Conservation (phyloP, 2,888 invertebrate species). For the Ypsolopha scabrella region DNA sequence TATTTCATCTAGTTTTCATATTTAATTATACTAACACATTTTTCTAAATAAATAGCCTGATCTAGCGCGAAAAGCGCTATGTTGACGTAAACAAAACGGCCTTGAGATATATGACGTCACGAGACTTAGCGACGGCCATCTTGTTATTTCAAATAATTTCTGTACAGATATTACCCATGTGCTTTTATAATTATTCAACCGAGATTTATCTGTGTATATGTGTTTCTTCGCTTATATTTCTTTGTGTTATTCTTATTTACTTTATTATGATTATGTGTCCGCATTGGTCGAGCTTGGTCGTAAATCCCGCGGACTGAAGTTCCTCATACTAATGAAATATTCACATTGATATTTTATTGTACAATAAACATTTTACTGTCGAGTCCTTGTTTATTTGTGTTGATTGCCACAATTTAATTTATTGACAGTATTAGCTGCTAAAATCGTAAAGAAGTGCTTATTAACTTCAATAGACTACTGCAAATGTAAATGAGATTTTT, state of each 20-base stretch:
- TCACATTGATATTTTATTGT: conserved; percentile 37
- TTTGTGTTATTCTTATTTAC: neutral
- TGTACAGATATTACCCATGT: neutral
- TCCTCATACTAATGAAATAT: conserved; percentile 32
- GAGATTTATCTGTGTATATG: too few relatives aligned
- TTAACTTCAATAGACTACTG: neutral
- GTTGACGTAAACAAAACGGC: neutral
- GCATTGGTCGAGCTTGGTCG: conserved; percentile 13
- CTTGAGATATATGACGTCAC: conserved; percentile 1
- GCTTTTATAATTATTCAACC: too few relatives aligned
- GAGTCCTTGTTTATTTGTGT: conserved; percentile 21
- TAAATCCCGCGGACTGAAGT: conserved; percentile 23
- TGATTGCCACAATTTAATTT: conserved; percentile 14
- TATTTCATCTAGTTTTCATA: too few relatives aligned
- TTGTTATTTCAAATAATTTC: neutral
- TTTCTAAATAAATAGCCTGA: too few relatives aligned
- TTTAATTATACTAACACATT: too few relatives aligned
- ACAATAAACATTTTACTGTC: conserved; percentile 41
- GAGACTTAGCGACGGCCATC: neutral
- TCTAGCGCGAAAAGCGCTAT: too few relatives aligned
- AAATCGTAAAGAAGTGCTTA: conserved; percentile 10
- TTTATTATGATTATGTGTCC: conserved; percentile 16
- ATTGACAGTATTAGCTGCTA: conserved; percentile 11
- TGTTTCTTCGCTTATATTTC: too few relatives aligned
- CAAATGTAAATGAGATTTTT: too few relatives aligned